Conservation (phyloP, 2,113 vertebrate genomes). For the Leucoraja erinaceus region DNA sequence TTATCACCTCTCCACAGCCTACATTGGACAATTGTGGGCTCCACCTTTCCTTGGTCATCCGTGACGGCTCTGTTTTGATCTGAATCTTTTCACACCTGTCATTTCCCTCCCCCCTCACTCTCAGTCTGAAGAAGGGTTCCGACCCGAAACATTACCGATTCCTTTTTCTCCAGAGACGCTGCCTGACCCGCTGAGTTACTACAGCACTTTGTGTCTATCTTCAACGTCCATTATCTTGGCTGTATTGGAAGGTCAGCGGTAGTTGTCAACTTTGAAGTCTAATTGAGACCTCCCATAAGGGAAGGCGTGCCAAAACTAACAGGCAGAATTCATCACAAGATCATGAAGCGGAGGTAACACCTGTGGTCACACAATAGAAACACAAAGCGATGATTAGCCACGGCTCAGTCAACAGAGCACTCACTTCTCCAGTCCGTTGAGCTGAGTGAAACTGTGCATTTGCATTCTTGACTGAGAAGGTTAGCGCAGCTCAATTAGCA, state of each 20-base stretch:
- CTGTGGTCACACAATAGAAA: background rate
- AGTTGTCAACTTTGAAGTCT: constrained; percentile 4
- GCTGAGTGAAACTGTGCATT: no score
- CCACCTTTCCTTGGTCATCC: no score
- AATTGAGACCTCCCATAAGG: background rate
- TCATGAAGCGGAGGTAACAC: background rate
- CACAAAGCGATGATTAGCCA: background rate
- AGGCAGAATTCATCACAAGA: background rate
- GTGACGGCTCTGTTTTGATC: no score
- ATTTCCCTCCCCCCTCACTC: no score
- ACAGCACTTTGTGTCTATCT: no score
- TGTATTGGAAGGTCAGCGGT: background rate
- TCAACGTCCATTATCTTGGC: background rate
- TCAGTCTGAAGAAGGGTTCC: no score
- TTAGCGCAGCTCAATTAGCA: background rate
- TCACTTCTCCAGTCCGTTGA: background rate
- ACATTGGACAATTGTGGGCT: no score
- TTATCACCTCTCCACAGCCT: no score
- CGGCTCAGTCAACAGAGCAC: background rate
- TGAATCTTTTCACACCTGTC: no score
- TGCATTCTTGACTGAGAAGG: background rate
- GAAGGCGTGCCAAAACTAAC: background rate
- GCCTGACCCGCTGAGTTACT: no score
- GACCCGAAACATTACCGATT: no score
- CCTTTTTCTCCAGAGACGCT: no score